Percentiles rank a stretch among this genome's conserved stretches.
phyloP scores from a whole-genome alignment of 2,888 invertebrate species.

The Cryptocheilus praepositus region DNA sequence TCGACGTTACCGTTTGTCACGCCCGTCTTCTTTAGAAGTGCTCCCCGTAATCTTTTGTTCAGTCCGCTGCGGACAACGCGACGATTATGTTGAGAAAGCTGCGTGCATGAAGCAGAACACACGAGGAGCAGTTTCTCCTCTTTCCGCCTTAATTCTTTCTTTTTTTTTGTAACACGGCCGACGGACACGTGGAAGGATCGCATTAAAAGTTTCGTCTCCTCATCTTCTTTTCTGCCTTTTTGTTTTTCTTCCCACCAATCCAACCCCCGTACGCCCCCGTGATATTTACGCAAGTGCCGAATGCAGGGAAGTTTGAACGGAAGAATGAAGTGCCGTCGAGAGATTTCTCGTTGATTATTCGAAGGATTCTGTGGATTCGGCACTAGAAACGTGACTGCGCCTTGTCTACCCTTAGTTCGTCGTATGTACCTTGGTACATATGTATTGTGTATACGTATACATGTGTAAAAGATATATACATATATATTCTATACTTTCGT shows the following conservation, averaged over 20 bases:
- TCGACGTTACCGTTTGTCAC: no score
- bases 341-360: no score
- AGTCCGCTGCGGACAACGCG: background rate
- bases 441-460: constrained; percentile 51
- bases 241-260: constrained; percentile 34
- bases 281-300: no score
- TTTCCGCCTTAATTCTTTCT: constrained; percentile 9
- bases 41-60: background rate
- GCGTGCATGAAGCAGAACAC: constrained; percentile 57
- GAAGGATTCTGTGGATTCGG: constrained; percentile 37
- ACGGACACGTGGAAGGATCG: constrained; percentile 58
- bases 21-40: no score
- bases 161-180: constrained; percentile 38
- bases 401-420: constrained; percentile 59
- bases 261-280: constrained; percentile 18
- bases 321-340: no score
- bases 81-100: constrained; percentile 41
- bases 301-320: no score
- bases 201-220: constrained; percentile 58
- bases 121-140: constrained; percentile 17
- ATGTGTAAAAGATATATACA: constrained; percentile 37
- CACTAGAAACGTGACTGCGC: constrained; percentile 47
- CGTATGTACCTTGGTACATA: constrained; percentile 57
- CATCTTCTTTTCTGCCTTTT: constrained; percentile 7
- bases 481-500: constrained; percentile 52